Percentiles rank a stretch among this genome's conserved stretches.
Conservation (phyloP, 1,140 invertebrate genomes). For the Formica selysi region DNA sequence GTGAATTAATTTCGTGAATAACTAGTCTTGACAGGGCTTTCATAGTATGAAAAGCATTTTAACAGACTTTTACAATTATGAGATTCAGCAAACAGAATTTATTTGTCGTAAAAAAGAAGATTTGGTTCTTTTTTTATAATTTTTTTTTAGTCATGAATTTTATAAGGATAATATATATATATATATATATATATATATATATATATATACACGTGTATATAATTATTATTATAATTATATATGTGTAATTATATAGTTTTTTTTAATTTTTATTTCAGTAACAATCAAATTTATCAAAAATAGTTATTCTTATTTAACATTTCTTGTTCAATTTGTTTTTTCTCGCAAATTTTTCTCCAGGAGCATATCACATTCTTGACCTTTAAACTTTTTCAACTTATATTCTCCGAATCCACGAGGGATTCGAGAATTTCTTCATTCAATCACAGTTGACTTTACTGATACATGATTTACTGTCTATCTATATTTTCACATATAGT, state of each 20-base stretch:
- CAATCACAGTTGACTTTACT: conserved; percentile 36
- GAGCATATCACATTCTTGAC: conserved; percentile 24
- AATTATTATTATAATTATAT: not conserved
- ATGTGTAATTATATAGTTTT: too few relatives aligned
- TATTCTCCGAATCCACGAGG: conserved; percentile 5
- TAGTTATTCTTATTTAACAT: not conserved
- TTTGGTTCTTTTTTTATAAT: not conserved
- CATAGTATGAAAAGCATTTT: not conserved
- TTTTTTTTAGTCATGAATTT: not conserved
- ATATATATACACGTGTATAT: not conserved
- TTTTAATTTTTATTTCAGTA: not conserved
- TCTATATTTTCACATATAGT: not conserved
- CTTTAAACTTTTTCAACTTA: conserved; percentile 40
- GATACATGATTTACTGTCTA: not conserved
- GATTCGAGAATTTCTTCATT: conserved; percentile 33
- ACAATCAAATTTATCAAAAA: not conserved
- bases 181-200: too few relatives aligned
- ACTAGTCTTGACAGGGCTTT: not conserved
- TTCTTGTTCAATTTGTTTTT: conserved; percentile 12
- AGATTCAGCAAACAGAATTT: conserved; percentile 12
- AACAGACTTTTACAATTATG: conserved; percentile 21
- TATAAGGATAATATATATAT: not conserved
- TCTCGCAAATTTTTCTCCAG: not conserved
- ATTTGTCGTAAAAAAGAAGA: not conserved
- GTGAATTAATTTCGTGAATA: conserved; percentile 38